Evolutionary conservation across 2,797 vertebrate genomes (phyloP).

Genomic region (Acropternis orthonyx): DNA sequence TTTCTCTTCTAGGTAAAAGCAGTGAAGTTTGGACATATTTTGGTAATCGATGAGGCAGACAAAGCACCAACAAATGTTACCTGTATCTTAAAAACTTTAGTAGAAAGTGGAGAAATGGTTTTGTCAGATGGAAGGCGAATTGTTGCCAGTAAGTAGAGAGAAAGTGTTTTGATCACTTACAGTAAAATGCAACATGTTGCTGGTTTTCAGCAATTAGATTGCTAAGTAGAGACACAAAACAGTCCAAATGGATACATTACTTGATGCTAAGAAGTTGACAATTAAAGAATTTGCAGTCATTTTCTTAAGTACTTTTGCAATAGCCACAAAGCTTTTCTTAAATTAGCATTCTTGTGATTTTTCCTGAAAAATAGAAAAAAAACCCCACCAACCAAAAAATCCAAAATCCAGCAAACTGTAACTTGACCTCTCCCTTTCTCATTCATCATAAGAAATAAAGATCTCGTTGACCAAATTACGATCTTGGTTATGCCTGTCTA

Average conservation of each 20-base stretch:
- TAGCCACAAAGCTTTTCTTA: background rate
- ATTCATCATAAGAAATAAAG: background rate
- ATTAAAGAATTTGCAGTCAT: background rate
- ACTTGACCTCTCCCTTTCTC: background rate
- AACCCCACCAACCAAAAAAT: background rate
- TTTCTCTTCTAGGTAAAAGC: conserved; percentile 88
- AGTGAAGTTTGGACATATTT: conserved; percentile 88
- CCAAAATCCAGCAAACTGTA: background rate
- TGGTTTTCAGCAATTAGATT: background rate
- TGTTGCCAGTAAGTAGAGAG: conserved; percentile 83
- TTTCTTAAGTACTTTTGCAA: background rate
- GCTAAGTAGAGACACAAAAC: background rate
- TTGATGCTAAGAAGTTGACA: background rate
- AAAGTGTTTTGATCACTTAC: background rate
- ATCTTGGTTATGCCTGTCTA: background rate
- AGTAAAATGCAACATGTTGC: background rate
- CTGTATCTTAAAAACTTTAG: conserved; percentile 95
- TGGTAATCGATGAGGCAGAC: conserved; percentile 96
- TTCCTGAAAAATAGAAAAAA: background rate
- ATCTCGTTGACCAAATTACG: background rate
- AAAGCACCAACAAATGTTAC: conserved; percentile 98
- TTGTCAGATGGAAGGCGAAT: conserved; percentile 93
- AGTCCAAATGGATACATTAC: background rate
- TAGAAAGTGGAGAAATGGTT: conserved; percentile 98
- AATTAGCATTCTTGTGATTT: background rate